Evolutionary conservation across 2,888 invertebrate species (phyloP).

Genomic region (Pammene fasciana): DNA sequence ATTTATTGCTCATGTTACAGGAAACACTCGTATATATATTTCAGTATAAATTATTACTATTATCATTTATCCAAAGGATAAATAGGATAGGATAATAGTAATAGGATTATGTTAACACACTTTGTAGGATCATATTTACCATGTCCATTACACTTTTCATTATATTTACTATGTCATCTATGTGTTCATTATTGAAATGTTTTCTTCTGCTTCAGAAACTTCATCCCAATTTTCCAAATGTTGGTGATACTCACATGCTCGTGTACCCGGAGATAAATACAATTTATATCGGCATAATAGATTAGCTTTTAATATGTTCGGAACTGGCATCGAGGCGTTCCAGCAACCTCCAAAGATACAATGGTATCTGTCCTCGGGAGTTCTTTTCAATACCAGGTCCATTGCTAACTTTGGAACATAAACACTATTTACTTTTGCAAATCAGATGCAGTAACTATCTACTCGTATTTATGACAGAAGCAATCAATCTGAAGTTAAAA

Average conservation of each 20-base stretch:
- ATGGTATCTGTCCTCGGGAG: slow-evolving; percentile 8
- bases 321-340: neutral
- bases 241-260: slow-evolving; percentile 7
- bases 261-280: slow-evolving; percentile 4
- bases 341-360: slow-evolving; percentile 7
- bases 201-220: slow-evolving; percentile 1
- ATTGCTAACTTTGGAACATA: slow-evolving; percentile 5
- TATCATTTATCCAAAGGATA: too few relatives aligned
- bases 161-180: too few relatives aligned
- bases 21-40: too few relatives aligned
- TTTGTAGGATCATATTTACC: too few relatives aligned
- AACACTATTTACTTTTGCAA: slow-evolving; percentile 3
- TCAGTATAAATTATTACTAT: too few relatives aligned
- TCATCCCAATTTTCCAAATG: neutral
- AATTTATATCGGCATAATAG: slow-evolving; percentile 5
- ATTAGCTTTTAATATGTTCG: slow-evolving; percentile 5
- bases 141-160: too few relatives aligned
- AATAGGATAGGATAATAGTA: too few relatives aligned
- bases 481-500: neutral
- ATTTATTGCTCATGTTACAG: too few relatives aligned
- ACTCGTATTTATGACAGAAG: neutral
- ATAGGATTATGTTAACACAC: too few relatives aligned
- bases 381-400: slow-evolving; percentile 9
- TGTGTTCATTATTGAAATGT: slow-evolving; percentile 3
- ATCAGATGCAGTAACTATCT: neutral